Evolutionary conservation across 2,888 invertebrate genomes (phyloP), one percentile per base, ranked within the genome.

Genomic region (Timandra comae): DNA sequence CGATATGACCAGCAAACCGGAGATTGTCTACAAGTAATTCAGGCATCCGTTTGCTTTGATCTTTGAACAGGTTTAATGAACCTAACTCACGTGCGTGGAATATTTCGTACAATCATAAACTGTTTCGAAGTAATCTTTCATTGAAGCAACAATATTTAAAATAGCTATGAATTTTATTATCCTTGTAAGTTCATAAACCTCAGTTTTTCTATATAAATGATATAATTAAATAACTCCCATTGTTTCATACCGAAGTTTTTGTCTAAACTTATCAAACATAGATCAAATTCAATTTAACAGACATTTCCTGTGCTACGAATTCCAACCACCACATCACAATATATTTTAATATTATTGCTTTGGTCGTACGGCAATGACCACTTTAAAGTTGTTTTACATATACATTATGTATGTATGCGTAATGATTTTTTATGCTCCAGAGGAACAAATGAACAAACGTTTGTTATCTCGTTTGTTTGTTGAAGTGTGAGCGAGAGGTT

Each of bases 401-500:
- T 16, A 16, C 16, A 3, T n/a, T n/a, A n/a, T n/a, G n/a, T 16
- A 51, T 51, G 49, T 52, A 45, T 42, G 49, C 48, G 41, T 43
- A 46, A 47, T 33, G 44, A 35, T 46, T 52, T 51, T 52, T 49
- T 53, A 51, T 41, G 41, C 46, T 46, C 30, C 35, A 40, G 27
- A 24, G 8, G 24, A 29, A 11, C 12, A 12, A 22, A 51, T 49
- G 48, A 57, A 62, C 57, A 56, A 56, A 50, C 47, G 49, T 35
- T 56, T 49, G 46, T 62, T 65, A 55, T 65, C 62, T 58, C 42
- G 34, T 38, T 46, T 54, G 50, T 63, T 54, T 45, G 45, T 34
- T 28, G 33, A 37, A 37, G 69, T 50, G 66, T 32, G 58, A 74
- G 56, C 29, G 62, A 55, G 68, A 69, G 20, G 35, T 23, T 37